Percentiles rank a stretch among this genome's conserved stretches.
Conservation (phyloP, 2,113 vertebrate genomes). For the Equus przewalskii region DNA sequence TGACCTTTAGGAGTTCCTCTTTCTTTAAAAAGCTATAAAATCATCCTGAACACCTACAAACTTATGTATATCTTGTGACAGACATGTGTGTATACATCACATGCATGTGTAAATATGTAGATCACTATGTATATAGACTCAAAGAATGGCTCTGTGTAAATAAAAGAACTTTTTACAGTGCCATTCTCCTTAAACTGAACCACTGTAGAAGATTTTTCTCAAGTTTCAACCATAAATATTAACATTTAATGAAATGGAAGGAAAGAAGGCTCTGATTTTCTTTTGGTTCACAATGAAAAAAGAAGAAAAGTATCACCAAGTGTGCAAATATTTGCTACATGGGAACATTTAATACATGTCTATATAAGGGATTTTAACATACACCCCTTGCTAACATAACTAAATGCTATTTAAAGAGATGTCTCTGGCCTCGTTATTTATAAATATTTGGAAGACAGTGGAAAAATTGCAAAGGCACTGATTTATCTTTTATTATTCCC, state of each 20-base stretch:
- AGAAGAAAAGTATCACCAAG: slow-evolving; percentile 58
- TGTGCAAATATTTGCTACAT: slow-evolving; percentile 66
- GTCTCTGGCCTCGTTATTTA: slow-evolving; percentile 43
- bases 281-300: slow-evolving; percentile 60
- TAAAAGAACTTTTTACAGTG: background rate
- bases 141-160: background rate
- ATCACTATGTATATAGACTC: background rate
- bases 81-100: background rate
- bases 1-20: background rate
- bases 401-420: slow-evolving; percentile 35
- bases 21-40: slow-evolving; percentile 22
- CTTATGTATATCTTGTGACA: background rate
- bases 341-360: slow-evolving; percentile 19
- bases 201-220: background rate
- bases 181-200: background rate
- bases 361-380: slow-evolving; percentile 2
- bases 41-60: background rate
- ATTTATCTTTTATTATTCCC: slow-evolving; percentile 1
- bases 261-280: slow-evolving; percentile 46
- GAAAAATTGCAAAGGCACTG: background rate
- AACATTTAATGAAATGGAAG: slow-evolving; percentile 17
- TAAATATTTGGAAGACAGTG: slow-evolving; percentile 21
- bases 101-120: background rate
- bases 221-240: slow-evolving; percentile 53
- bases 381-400: slow-evolving; percentile 28